Percentiles rank a stretch among this genome's conserved stretches.
Conservation (phyloP, 2,888 invertebrate genomes). For the Phaedon cochleariae region DNA sequence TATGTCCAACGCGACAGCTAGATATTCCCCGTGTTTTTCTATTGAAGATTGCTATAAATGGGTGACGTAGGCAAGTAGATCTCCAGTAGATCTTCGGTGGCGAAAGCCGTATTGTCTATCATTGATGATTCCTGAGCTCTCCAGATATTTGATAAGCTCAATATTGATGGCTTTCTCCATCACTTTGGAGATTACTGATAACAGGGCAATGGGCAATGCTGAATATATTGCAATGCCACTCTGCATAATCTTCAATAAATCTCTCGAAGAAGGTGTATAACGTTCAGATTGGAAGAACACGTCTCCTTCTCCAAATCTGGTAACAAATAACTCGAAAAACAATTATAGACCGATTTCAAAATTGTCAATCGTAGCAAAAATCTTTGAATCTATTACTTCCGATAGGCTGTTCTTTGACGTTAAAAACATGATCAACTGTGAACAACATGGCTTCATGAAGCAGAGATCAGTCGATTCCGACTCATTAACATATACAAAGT, state of each 20-base stretch:
- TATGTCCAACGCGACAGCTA: no score
- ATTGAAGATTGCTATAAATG: no score
- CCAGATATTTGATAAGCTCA: no score
- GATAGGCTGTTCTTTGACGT: slow-evolving; percentile 1
- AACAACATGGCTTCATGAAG: slow-evolving; percentile 5
- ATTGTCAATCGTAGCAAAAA: slow-evolving; percentile 11
- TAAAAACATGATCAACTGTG: slow-evolving; percentile 5
- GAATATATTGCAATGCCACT: background rate
- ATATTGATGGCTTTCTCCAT: no score
- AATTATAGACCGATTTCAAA: slow-evolving; percentile 13
- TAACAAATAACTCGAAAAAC: background rate
- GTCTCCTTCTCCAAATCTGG: no score
- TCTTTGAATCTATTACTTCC: slow-evolving; percentile 9
- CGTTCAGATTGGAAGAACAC: background rate
- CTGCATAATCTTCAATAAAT: slow-evolving; percentile 2
- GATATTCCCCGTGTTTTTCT: no score
- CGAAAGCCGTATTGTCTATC: no score
- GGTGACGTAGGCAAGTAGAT: no score
- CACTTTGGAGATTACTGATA: no score
- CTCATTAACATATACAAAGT: background rate
- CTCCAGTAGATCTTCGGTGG: no score
- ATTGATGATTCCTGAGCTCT: no score
- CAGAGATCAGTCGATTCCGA: background rate
- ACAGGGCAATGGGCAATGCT: no score
- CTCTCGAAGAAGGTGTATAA: background rate